phyloP scores from a whole-genome alignment of 2,888 invertebrate genomes.

The Melinopterus prodromus region DNA sequence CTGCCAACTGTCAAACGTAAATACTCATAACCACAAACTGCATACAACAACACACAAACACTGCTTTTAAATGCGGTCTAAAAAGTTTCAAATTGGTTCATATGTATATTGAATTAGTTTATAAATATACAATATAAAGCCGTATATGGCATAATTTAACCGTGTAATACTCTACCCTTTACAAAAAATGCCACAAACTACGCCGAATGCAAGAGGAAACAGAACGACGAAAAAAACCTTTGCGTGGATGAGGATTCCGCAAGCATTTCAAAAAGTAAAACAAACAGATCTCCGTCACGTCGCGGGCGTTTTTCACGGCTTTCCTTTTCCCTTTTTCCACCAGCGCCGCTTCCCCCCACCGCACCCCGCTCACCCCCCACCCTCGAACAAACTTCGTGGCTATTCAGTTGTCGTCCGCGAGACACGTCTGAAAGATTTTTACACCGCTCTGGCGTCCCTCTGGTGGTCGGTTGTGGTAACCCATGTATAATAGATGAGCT shows the following conservation, averaged over 20 bases:
- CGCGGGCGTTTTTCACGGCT: background rate
- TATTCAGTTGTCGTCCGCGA: background rate
- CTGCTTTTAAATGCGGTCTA: too few relatives aligned
- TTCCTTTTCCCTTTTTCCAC: background rate
- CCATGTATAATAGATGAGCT: constrained; percentile 4
- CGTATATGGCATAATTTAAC: too few relatives aligned
- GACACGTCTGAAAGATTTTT: constrained; percentile 4
- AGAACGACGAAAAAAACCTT: background rate
- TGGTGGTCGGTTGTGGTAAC: background rate
- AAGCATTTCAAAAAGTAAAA: constrained; percentile 4
- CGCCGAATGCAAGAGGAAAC: background rate
- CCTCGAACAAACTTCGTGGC: background rate
- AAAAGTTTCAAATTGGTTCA: too few relatives aligned
- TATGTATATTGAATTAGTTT: too few relatives aligned
- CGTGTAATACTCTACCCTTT: too few relatives aligned
- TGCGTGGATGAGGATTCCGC: background rate
- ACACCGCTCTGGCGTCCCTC: background rate
- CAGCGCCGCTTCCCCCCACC: too few relatives aligned
- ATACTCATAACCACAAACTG: too few relatives aligned
- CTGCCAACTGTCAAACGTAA: too few relatives aligned
- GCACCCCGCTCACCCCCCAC: background rate
- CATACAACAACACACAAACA: too few relatives aligned
- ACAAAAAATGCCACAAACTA: background rate
- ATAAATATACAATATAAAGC: too few relatives aligned
- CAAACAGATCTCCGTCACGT: background rate